These are phyloP conservation scores for Urocynchramus pylzowi DNA, from an alignment of 2,113 vertebrate species.

Conservation along the genomic window DNA sequence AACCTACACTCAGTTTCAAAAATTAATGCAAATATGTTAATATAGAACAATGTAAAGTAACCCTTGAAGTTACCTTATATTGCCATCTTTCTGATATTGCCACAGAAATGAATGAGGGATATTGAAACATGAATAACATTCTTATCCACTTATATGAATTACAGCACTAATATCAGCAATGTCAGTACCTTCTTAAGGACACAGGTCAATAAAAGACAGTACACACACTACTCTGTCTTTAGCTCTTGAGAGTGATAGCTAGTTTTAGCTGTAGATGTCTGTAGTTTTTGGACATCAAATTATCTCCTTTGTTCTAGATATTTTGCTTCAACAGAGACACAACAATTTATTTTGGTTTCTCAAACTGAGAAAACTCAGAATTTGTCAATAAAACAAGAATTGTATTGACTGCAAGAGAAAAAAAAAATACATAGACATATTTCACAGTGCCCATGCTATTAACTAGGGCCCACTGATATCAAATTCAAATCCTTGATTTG, in stretches of 20 bases:
- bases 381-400: background rate
- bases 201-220: background rate
- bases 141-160: background rate
- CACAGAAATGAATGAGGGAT: background rate
- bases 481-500: background rate
- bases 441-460: background rate
- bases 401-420: background rate
- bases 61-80: background rate
- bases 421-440: background rate
- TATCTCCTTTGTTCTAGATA: background rate
- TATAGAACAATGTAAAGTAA: background rate
- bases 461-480: background rate
- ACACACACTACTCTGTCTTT: background rate
- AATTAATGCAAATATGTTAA: background rate
- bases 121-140: background rate
- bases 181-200: background rate
- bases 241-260: background rate
- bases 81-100: background rate
- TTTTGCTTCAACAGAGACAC: background rate
- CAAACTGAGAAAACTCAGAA: background rate
- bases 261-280: background rate
- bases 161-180: background rate
- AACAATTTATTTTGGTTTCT: background rate
- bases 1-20: background rate
- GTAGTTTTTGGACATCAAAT: background rate